Evolutionary conservation across 2,888 invertebrate genomes (phyloP).

Genomic region (Cremastinae sp.): DNA sequence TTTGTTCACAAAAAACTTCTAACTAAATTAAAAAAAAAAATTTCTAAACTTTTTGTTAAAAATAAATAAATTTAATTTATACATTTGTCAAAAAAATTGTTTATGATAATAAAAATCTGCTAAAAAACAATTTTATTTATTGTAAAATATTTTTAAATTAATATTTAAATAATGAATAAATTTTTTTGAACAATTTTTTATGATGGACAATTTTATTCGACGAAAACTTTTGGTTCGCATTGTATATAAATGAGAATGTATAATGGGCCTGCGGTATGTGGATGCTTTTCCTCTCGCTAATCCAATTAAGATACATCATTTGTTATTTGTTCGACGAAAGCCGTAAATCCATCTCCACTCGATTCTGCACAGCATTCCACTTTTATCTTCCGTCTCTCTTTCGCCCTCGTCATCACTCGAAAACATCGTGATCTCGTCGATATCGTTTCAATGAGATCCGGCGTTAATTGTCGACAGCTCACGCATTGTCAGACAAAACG

Average conservation of each 20-base stretch:
- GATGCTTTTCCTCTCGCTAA: slow-evolving; percentile 42
- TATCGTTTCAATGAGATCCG: slow-evolving; percentile 24
- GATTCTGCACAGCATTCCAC: slow-evolving; percentile 43
- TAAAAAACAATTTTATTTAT: no score
- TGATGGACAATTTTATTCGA: no score
- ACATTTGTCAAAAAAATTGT: no score
- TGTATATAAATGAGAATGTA: slow-evolving; percentile 16
- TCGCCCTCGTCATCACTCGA: slow-evolving; percentile 13
- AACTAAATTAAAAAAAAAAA: no score
- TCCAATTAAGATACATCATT: slow-evolving; percentile 58
- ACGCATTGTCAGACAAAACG: neutral
- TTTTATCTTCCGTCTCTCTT: slow-evolving; percentile 25
- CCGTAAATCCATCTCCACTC: slow-evolving; percentile 52
- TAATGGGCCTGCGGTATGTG: slow-evolving; percentile 20
- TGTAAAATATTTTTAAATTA: no score
- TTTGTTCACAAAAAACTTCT: no score
- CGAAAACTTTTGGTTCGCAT: neutral
- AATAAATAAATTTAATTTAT: no score
- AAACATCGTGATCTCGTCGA: slow-evolving; percentile 29
- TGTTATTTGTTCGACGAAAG: slow-evolving; percentile 57
- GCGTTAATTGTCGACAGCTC: slow-evolving; percentile 11
- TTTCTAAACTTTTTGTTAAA: no score
- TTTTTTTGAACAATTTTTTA: no score
- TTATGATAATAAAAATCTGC: no score
- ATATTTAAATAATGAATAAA: no score